Evolutionary conservation across 2,888 invertebrate species (phyloP).

Genomic region (Leucophenga montana): DNA sequence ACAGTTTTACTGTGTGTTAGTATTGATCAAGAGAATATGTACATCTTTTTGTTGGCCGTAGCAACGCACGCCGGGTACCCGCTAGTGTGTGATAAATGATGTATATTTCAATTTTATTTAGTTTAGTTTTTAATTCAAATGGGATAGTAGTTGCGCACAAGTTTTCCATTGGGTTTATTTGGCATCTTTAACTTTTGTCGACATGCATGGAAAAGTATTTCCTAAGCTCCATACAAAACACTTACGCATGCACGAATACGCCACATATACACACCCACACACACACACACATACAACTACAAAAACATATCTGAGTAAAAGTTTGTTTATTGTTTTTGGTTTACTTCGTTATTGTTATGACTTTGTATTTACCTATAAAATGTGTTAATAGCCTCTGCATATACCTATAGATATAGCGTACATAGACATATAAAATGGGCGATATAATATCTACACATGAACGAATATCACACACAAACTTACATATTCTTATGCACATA

Average conservation of each 20-base stretch:
- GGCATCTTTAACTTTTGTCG: background rate
- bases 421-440: slow-evolving; percentile 2
- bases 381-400: slow-evolving; percentile 54
- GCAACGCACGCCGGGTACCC: too few relatives aligned
- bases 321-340: slow-evolving; percentile 25
- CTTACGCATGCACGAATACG: background rate
- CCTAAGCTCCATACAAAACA: too few relatives aligned
- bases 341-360: slow-evolving; percentile 38
- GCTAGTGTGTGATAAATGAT: too few relatives aligned
- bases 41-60: too few relatives aligned
- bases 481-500: too few relatives aligned
- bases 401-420: background rate
- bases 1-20: too few relatives aligned
- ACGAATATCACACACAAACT: background rate
- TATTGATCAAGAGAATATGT: too few relatives aligned
- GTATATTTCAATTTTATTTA: background rate
- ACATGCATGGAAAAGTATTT: too few relatives aligned
- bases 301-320: background rate
- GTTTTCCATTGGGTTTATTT: slow-evolving; percentile 15
- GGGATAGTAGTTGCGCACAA: background rate
- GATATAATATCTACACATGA: slow-evolving; percentile 30
- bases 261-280: background rate
- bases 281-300: background rate
- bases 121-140: background rate
- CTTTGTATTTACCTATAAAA: slow-evolving; percentile 58